Evolutionary conservation across 2,113 vertebrate genomes (phyloP), one percentile per base, ranked within the genome.

Genomic region (Leucopternis melanops): DNA sequence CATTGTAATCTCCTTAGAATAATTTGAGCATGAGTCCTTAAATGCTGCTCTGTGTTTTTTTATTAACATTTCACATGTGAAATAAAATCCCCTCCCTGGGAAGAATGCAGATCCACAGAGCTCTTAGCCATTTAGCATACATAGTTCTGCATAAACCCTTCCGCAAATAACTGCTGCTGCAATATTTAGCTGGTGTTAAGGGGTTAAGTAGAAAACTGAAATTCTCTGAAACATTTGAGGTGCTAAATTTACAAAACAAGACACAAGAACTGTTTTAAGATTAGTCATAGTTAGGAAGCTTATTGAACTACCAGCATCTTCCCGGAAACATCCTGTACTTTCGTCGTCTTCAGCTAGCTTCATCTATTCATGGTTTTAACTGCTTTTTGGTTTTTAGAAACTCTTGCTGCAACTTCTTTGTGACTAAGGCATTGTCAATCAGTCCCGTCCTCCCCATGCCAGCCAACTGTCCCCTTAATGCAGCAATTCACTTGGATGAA

Each of bases 401-500:
- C 72, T 91, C 95, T 96, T 94, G 80, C 86, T 95, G 50, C 90
- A 96, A 81, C 69, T 96, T 96, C 92, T 97, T 97, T 96, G 96
- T 96, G 91, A 92, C 87, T 96, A 38, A 92, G 88, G 75, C 74
- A 82, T 95, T 97, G 96, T 97, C 94, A 91, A 5, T 96, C 71
- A 91, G 73, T 59, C 79, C n/a, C 3, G 4, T 84, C 66, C 54
- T 94, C 78, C 85, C 94, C 74, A 95, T 96, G 91, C 96, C 95
- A 94, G 94, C 94, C 94, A 96, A 95, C 94, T 91, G 96, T 84
- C 81, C 95, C 94, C 83, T 97, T 97, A 97, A 95, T 95, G 94
- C 94, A 96, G 94, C 88, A 85, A 96, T 97, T 97, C 96, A 96
- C 73, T 88, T 88, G 83, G 54, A 78, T 97, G 96, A 97, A 97